Percentiles rank a stretch among this genome's conserved stretches.
phyloP scores from a whole-genome alignment of 2,888 invertebrate genomes.

The Neoascia interrupta region DNA sequence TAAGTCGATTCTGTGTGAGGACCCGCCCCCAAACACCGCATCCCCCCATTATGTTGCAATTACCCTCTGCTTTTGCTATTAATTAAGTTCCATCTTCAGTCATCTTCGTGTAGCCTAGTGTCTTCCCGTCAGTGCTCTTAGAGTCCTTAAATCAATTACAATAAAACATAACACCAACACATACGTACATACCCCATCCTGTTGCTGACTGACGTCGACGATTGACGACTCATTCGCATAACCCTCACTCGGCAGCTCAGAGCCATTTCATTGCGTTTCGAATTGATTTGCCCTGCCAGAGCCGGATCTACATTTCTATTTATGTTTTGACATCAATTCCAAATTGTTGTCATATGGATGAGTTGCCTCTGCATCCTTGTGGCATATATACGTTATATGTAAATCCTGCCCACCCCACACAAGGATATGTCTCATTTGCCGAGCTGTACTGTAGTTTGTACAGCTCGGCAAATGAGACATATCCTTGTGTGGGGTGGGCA shows the following conservation, averaged over 20 bases:
- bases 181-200: slow-evolving; percentile 23
- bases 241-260: neutral
- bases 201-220: slow-evolving; percentile 31
- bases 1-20: slow-evolving; percentile 27
- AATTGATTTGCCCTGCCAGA: slow-evolving; percentile 1
- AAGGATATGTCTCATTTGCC: slow-evolving; percentile 35
- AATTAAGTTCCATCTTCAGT: slow-evolving; percentile 35
- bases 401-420: slow-evolving; percentile 17
- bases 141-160: slow-evolving; percentile 50
- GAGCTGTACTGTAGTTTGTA: too few relatives aligned
- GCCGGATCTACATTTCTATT: slow-evolving; percentile 17
- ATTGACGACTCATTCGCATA: slow-evolving; percentile 9
- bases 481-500: slow-evolving; percentile 24
- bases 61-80: slow-evolving; percentile 24
- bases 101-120: slow-evolving; percentile 10
- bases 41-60: slow-evolving; percentile 32
- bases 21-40: neutral
- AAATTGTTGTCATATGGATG: slow-evolving; percentile 45
- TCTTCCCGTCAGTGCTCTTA: slow-evolving; percentile 10
- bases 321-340: slow-evolving; percentile 53
- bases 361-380: too few relatives aligned
- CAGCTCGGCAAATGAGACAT: slow-evolving; percentile 33
- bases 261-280: slow-evolving; percentile 23
- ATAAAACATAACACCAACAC: slow-evolving; percentile 22
- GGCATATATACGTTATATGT: slow-evolving; percentile 1